Percentiles rank a stretch among this genome's conserved stretches.
phyloP scores from a whole-genome alignment of 2,113 vertebrate genomes.

The Malaclemys terrapin region DNA sequence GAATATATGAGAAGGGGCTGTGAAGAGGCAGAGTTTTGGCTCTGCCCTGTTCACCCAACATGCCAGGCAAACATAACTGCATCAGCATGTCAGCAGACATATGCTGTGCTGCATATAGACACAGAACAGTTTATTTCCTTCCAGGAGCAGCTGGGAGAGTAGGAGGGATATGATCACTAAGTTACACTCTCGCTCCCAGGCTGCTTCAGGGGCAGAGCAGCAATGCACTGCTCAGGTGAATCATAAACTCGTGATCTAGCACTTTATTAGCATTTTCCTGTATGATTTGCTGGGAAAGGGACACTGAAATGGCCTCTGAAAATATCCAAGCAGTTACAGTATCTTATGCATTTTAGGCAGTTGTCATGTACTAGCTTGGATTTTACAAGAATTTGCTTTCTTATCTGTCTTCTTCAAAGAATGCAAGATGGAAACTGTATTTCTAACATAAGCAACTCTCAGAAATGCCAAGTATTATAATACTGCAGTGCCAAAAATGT shows the following conservation, averaged over 20 bases:
- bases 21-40: background rate
- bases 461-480: background rate
- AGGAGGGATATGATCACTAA: background rate
- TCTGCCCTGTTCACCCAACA: background rate
- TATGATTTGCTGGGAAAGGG: background rate
- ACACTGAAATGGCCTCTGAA: background rate
- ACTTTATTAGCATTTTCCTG: background rate
- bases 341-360: background rate
- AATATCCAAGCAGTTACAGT: background rate
- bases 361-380: rapidly evolving
- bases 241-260: background rate
- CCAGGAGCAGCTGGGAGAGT: background rate
- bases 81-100: background rate
- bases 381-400: background rate
- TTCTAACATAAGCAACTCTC: background rate
- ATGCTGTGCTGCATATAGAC: background rate
- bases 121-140: background rate
- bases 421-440: background rate
- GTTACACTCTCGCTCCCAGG: rapidly evolving
- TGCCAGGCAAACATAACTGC: background rate
- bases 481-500: background rate
- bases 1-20: background rate
- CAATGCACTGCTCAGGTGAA: background rate
- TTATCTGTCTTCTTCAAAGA: background rate
- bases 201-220: rapidly evolving